Conservation (phyloP, 2,888 invertebrate species). For the Octodonta nipae region DNA sequence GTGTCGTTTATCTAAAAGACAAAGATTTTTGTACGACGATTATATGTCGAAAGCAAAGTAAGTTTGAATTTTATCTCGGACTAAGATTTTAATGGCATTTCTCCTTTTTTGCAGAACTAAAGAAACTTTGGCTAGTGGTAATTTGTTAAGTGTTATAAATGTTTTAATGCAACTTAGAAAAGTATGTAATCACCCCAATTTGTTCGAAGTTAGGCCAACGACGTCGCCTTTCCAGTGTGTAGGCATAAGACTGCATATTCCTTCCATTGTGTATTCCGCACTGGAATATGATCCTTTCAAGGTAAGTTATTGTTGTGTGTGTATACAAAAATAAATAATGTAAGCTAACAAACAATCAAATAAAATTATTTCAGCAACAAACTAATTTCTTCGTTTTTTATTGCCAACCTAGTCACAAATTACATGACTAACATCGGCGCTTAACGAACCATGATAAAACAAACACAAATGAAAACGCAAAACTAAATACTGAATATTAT, state of each 20-base stretch:
- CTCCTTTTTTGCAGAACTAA: conserved; percentile 55
- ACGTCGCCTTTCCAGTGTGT: conserved; percentile 85
- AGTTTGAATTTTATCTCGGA: conserved; percentile 26
- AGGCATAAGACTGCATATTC: conserved; percentile 54
- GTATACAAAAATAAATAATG: too few species aligned
- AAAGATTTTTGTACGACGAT: conserved; percentile 95
- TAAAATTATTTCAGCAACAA: too few species aligned
- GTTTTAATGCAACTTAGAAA: conserved; percentile 93
- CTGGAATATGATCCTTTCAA: conserved; percentile 61
- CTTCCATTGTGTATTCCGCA: conserved; percentile 57
- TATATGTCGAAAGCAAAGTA: conserved; percentile 94
- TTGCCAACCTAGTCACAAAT: too few species aligned
- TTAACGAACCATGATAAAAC: too few species aligned
- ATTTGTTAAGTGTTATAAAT: conserved; percentile 88
- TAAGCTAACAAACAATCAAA: too few species aligned
- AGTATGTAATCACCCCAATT: conserved; percentile 95
- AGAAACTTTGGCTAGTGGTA: conserved; percentile 85
- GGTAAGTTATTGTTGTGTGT: too few species aligned
- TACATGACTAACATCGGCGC: too few species aligned
- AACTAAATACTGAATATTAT: too few species aligned
- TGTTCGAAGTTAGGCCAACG: conserved; percentile 92
- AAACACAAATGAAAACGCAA: too few species aligned
- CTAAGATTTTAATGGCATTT: conserved; percentile 4
- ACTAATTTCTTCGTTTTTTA: too few species aligned
- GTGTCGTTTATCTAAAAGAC: conserved; percentile 88